These are phyloP conservation scores for Holothuria scabra DNA, from an alignment of 53 echinoderm and acorn worm genomes.

Conservation along the genomic window DNA sequence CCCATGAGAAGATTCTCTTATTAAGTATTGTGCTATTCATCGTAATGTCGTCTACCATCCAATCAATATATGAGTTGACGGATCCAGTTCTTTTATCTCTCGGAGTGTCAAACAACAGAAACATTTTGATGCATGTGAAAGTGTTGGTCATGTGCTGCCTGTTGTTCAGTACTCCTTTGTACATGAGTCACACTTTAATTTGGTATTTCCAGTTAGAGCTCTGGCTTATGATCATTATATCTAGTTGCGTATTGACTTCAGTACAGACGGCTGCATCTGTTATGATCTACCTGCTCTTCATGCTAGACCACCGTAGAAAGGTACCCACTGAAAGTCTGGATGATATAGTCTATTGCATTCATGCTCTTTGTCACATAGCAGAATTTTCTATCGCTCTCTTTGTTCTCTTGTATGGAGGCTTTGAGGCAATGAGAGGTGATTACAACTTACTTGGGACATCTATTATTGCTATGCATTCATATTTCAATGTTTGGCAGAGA, in stretches of 20 bases:
- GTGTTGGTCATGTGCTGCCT: conserved; percentile 74
- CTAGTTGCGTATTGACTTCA: conserved; percentile 88
- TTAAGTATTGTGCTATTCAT: conserved; percentile 90
- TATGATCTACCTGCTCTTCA: conserved; percentile 86
- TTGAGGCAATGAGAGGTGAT: conserved; percentile 75
- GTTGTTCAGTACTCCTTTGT: conserved; percentile 75
- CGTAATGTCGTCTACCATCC: conserved; percentile 90
- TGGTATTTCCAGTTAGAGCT: conserved; percentile 81
- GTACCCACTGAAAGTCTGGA: conserved; percentile 88
- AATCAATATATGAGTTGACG: conserved; percentile 88
- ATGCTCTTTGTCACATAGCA: conserved; percentile 85
- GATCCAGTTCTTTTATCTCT: conserved; percentile 85
- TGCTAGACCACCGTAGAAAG: conserved; percentile 84
- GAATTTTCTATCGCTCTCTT: conserved; percentile 91
- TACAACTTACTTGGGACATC: conserved; percentile 80
- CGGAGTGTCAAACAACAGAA: conserved; percentile 84
- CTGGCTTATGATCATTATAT: conserved; percentile 94
- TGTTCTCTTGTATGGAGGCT: conserved; percentile 80
- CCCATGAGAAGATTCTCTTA: conserved; percentile 84
- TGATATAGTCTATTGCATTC: conserved; percentile 87
- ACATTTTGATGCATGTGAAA: conserved; percentile 73
- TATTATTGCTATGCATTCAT: conserved; percentile 89
- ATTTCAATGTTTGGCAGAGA: conserved; percentile 94
- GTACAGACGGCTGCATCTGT: conserved; percentile 86
- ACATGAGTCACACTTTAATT: conserved; percentile 84